A percentile compares a stretch with the other conserved stretches of the same genome.
phyloP scores from a whole-genome alignment of 1,140 invertebrate species.

The Callitettix versicolor region DNA sequence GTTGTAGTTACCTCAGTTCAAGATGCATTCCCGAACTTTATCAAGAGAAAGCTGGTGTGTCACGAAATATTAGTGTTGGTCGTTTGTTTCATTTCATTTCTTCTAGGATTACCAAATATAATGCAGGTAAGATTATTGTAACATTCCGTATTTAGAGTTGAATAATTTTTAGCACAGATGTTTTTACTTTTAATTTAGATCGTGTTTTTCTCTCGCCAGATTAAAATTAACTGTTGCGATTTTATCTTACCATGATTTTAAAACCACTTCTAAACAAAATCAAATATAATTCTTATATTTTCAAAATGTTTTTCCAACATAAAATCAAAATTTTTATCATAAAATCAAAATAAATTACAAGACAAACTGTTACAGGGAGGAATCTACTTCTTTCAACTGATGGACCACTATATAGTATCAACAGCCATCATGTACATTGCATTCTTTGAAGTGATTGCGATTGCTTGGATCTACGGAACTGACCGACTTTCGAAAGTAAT shows the following conservation, averaged over 20 bases:
- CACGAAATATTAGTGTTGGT: conserved; percentile 78
- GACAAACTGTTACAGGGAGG: conserved; percentile 64
- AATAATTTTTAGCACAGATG: too few relatives aligned
- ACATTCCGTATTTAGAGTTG: too few relatives aligned
- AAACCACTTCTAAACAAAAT: not conserved
- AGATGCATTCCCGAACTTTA: conserved; percentile 78
- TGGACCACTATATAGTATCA: conserved; percentile 86
- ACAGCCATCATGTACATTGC: conserved; percentile 84
- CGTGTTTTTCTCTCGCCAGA: too few relatives aligned
- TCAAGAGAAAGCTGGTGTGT: conserved; percentile 66
- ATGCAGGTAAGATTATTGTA: conserved; percentile 50
- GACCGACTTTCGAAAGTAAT: conserved; percentile 66
- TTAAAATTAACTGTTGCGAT: not conserved
- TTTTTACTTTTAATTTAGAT: too few relatives aligned
- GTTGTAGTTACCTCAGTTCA: conserved; percentile 85
- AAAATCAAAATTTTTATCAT: too few relatives aligned
- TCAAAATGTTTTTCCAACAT: too few relatives aligned
- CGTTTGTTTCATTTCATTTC: conserved; percentile 69
- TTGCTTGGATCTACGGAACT: conserved; percentile 88
- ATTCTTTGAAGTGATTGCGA: conserved; percentile 82
- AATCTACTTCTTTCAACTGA: conserved; percentile 85
- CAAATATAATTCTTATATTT: too few relatives aligned
- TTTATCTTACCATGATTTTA: not conserved
- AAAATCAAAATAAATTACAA: too few relatives aligned
- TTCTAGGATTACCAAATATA: conserved; percentile 75